phyloP scores from a whole-genome alignment of 2,888 invertebrate genomes.

The Elgonia sp. region DNA sequence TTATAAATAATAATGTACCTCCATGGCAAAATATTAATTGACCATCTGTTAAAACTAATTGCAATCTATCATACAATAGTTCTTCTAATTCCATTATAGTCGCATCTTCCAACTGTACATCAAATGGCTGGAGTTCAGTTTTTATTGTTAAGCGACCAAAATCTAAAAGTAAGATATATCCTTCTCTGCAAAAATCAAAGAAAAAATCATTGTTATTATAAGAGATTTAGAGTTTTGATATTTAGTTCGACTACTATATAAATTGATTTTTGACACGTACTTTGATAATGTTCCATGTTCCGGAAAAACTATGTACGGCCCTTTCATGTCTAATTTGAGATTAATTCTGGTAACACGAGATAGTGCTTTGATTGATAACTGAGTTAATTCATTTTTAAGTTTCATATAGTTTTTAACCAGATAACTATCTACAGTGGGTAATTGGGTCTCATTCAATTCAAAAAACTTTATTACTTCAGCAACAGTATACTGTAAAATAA shows the following conservation, averaged over 20 bases:
- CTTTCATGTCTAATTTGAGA: constrained; percentile 92
- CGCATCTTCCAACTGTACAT: constrained; percentile 91
- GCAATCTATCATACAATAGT: constrained; percentile 92
- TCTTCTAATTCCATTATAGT: constrained; percentile 95
- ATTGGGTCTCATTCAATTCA: constrained; percentile 87
- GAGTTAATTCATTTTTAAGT: constrained; percentile 85
- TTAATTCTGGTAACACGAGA: constrained; percentile 89
- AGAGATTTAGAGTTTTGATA: no score
- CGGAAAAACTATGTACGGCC: constrained; percentile 92
- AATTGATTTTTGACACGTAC: no score
- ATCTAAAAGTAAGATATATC: constrained; percentile 89
- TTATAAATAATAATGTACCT: no score
- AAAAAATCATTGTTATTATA: no score
- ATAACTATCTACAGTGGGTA: constrained; percentile 86
- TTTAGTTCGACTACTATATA: no score
- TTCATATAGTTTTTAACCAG: constrained; percentile 79
- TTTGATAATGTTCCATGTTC: constrained; percentile 91
- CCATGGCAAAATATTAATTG: constrained; percentile 90
- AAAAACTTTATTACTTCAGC: constrained; percentile 92
- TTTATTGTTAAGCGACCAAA: constrained; percentile 91
- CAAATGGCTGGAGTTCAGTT: constrained; percentile 92
- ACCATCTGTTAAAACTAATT: constrained; percentile 90
- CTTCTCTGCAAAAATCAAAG: constrained; percentile 71
- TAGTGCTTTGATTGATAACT: constrained; percentile 88
- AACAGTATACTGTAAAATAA: constrained; percentile 90